A percentile compares a stretch with the other conserved stretches of the same genome.
These are phyloP conservation scores for Trissolcus brochymenae DNA, from an alignment of 2,888 invertebrate species.

Conservation along the genomic window DNA sequence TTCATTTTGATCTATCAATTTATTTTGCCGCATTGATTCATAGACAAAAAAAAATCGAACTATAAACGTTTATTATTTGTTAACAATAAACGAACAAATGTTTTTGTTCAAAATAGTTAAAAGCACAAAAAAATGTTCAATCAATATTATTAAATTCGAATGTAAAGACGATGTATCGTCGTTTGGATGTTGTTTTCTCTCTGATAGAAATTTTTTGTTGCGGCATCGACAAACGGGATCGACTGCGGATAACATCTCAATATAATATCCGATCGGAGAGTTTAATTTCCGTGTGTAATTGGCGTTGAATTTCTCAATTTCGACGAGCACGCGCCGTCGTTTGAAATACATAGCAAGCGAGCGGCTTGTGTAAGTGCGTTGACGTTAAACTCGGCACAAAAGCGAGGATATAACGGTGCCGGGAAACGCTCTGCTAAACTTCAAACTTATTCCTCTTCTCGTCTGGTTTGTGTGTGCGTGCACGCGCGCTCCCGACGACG, in stretches of 20 bases:
- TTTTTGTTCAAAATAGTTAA: no score
- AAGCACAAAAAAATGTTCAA: no score
- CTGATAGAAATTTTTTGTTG: no score
- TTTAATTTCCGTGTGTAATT: conserved; percentile 44
- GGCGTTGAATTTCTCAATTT: conserved; percentile 43
- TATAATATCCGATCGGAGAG: conserved; percentile 7
- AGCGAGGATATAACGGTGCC: conserved; percentile 68
- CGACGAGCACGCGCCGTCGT: conserved; percentile 48
- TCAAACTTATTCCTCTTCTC: conserved; percentile 61
- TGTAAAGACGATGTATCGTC: no score
- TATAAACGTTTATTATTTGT: no score
- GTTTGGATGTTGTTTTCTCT: no score
- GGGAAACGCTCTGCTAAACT: conserved; percentile 70
- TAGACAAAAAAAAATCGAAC: no score
- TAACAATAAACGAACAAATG: no score
- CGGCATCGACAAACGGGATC: conserved; percentile 1
- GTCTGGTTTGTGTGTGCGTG: neutral
- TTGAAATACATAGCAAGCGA: conserved; percentile 37
- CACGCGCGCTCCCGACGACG: conserved; percentile 14
- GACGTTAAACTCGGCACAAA: conserved; percentile 52
- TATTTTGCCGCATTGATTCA: no score
- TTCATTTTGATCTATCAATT: no score
- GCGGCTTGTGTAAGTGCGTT: conserved; percentile 53
- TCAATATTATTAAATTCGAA: no score
- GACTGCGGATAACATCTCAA: conserved; percentile 18